Evolutionary conservation across 2,113 vertebrate genomes (phyloP).

Genomic region (Seriola quinqueradiata): DNA sequence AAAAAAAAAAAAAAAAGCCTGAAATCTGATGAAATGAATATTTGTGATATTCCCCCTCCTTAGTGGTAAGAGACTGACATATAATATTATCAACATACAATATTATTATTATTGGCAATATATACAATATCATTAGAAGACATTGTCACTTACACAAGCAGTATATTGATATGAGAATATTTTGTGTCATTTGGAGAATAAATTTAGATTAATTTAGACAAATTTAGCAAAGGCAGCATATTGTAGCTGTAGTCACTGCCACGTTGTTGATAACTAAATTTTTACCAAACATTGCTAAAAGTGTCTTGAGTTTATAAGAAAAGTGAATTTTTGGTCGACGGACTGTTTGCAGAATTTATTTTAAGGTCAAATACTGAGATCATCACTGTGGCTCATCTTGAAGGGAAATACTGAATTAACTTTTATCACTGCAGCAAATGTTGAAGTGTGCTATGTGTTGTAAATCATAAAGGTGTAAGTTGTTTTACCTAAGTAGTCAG

Average conservation of each 20-base stretch:
- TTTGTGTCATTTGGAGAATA: too few relatives aligned
- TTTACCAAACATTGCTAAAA: not conserved
- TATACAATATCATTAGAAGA: not conserved
- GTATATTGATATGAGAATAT: too few relatives aligned
- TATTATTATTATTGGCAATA: not conserved
- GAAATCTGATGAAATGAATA: not conserved
- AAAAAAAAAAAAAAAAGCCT: conserved; percentile 2
- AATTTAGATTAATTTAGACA: too few relatives aligned
- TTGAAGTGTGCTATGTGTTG: not conserved
- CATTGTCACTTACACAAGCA: not conserved
- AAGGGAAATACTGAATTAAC: not conserved
- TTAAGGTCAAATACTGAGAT: not conserved
- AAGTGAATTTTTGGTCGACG: not conserved
- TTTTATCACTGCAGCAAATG: not conserved
- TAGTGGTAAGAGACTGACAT: not conserved
- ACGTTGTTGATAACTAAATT: not conserved
- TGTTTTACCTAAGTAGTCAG: not conserved
- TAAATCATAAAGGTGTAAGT: not conserved
- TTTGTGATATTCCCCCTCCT: not conserved
- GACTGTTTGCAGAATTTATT: not conserved
- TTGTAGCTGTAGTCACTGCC: too few relatives aligned
- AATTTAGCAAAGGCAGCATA: too few relatives aligned
- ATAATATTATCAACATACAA: not conserved
- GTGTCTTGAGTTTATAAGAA: not conserved
- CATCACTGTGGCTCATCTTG: not conserved